phyloP scores from a whole-genome alignment of 2,113 vertebrate species.

The Physeter macrocephalus region DNA sequence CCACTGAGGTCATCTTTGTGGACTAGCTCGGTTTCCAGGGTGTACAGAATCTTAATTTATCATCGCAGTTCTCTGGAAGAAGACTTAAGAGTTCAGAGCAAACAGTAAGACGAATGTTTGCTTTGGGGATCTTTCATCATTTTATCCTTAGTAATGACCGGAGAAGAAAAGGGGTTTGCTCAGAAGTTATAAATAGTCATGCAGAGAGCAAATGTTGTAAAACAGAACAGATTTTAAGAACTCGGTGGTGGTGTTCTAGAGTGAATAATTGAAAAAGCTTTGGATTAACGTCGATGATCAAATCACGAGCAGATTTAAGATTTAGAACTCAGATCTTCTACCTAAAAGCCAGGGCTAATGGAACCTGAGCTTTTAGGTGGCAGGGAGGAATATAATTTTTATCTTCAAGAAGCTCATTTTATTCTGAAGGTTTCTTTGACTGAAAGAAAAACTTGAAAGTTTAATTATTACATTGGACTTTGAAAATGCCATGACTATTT shows the following conservation, averaged over 20 bases:
- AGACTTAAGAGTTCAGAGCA: not conserved
- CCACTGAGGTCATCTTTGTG: slow-evolving; percentile 28
- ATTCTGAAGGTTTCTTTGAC: not conserved
- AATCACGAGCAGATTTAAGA: not conserved
- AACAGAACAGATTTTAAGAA: not conserved
- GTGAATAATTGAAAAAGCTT: not conserved
- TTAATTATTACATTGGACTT: not conserved
- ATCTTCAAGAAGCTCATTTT: slow-evolving; percentile 3
- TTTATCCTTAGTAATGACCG: not conserved
- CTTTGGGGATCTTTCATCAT: not conserved
- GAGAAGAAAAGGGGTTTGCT: not conserved
- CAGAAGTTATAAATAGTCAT: not conserved
- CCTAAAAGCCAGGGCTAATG: not conserved
- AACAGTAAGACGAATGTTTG: not conserved
- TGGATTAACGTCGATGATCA: not conserved
- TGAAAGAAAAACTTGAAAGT: not conserved
- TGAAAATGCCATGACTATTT: not conserved
- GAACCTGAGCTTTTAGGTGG: not conserved
- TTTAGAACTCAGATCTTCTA: not conserved
- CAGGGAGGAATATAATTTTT: not conserved
- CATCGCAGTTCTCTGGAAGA: not conserved
- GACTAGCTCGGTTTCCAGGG: not conserved
- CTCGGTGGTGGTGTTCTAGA: not conserved
- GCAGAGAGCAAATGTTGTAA: not conserved
- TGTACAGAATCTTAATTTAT: slow-evolving; percentile 7